A percentile compares a stretch with the other conserved stretches of the same genome.
These are phyloP conservation scores for Gymnosoma rotundatum DNA, from an alignment of 2,888 invertebrate genomes.

Conservation along the genomic window DNA sequence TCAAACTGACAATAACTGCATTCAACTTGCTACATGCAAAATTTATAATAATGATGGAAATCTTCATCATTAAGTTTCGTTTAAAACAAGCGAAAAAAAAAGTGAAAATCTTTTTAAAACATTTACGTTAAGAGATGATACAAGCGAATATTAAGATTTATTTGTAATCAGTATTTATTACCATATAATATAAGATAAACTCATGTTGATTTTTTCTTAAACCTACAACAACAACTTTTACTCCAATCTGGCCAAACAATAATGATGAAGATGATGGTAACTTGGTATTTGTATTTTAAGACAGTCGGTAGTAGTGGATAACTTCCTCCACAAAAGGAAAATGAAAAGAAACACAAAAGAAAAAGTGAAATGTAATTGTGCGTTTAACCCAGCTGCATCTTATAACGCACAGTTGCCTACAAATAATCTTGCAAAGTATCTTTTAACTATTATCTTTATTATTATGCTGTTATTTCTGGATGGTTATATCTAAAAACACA, in stretches of 20 bases:
- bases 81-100: not conserved
- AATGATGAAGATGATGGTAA: slow-evolving; percentile 20
- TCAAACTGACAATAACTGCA: slow-evolving; percentile 52
- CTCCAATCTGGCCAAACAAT: slow-evolving; percentile 14
- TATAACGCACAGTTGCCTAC: slow-evolving; percentile 44
- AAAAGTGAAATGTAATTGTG: slow-evolving; percentile 60
- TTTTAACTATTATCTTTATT: slow-evolving; percentile 62
- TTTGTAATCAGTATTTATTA: slow-evolving; percentile 71
- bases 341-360: not conserved
- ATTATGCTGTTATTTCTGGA: slow-evolving; percentile 53
- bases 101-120: slow-evolving; percentile 28
- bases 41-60: slow-evolving; percentile 10
- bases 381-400: slow-evolving; percentile 63
- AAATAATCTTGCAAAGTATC: slow-evolving; percentile 49
- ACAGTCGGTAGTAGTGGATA: not conserved
- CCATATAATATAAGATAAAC: slow-evolving; percentile 70
- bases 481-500: slow-evolving; percentile 60
- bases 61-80: slow-evolving; percentile 25
- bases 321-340: not conserved
- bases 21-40: slow-evolving; percentile 2
- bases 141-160: slow-evolving; percentile 64
- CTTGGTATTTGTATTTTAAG: slow-evolving; percentile 19
- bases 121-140: slow-evolving; percentile 44
- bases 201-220: slow-evolving; percentile 53
- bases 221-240: slow-evolving; percentile 18